These are phyloP conservation scores for Centropristis striata DNA, from an alignment of 2,113 vertebrate genomes.

Conservation along the genomic window DNA sequence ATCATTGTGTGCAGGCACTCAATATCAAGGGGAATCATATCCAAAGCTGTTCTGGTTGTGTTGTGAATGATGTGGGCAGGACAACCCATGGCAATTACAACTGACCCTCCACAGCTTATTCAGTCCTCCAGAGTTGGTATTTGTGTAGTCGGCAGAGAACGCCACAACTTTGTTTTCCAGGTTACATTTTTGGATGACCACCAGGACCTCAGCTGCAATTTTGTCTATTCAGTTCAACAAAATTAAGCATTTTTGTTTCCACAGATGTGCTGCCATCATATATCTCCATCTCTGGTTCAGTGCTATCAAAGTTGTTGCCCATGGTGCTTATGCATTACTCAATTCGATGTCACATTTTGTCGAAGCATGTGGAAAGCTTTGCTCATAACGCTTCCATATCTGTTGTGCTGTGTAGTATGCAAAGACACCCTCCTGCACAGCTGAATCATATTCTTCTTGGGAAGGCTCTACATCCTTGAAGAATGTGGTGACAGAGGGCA, in stretches of 20 bases:
- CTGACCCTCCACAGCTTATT: background rate
- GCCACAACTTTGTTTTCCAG: too few species aligned
- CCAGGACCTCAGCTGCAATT: too few species aligned
- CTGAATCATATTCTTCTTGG: background rate
- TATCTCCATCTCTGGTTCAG: too few species aligned
- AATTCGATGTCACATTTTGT: too few species aligned
- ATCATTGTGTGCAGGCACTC: background rate
- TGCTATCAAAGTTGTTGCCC: too few species aligned
- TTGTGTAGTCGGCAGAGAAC: too few species aligned
- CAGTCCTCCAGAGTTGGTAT: background rate
- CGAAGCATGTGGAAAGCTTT: too few species aligned
- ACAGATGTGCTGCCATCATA: background rate
- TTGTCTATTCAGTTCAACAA: background rate
- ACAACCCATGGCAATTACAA: background rate
- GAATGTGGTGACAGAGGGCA: background rate
- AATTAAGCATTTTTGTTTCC: background rate
- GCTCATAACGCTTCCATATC: too few species aligned
- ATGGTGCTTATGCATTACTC: too few species aligned
- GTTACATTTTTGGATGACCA: too few species aligned
- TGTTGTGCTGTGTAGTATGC: background rate
- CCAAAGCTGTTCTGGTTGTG: background rate
- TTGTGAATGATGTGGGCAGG: background rate
- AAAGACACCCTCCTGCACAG: background rate
- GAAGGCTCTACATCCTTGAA: background rate
- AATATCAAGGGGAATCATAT: background rate